Base-by-base conservation (phyloP, 1,140 invertebrate species). In the Macrostomum lignano region DNA sequence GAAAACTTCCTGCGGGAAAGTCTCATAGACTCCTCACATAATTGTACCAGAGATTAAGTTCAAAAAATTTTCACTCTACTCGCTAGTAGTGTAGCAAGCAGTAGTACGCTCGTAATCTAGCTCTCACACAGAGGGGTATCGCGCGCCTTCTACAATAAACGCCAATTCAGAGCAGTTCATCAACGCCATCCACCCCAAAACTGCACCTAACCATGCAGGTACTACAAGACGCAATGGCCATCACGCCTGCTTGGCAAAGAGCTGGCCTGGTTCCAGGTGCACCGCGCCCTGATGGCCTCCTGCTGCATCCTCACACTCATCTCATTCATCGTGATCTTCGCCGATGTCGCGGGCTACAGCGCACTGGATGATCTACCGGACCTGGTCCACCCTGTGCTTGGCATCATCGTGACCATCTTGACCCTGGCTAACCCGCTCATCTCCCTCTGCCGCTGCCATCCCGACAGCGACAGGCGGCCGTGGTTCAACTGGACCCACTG, bases 401-500 rank as follows among this genome's bases (percentile, higher is more conserved):
- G 51, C n/a, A 46, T 54, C 23, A 48, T 48, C 33, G 44, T 48
- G 3, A 48, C 44, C 3, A 39, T 42, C 28, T 37, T 54, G 17
- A 37, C 36, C 36, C 30, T 52, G 3, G 28, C 45, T 19, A 54
- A 52, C 46, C 79, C 79, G 0, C 69, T 81, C 42, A 70, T 74
- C 64, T 77, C 77, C 3, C 66, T 70, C 21, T 72, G 82, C 49
- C 67, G 82, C 35, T 78, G 77, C 3, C 68, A 72, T 49, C 77
- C 79, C 1, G 72, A 70, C 30, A 70, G 72, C 26, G 64, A 69
- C 2, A 70, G 68, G 43, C 61, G 81, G 34, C 67, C 72, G 0
- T 59, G 82, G 33, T 88, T 91, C 61, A 94, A 94, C 54, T 91
- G 81, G 81, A 46, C 68, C 10, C 81, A 91, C 56, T 91, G 79